Base-by-base conservation (phyloP, 2,113 vertebrate genomes). In the Misgurnus mizolepis region DNA sequence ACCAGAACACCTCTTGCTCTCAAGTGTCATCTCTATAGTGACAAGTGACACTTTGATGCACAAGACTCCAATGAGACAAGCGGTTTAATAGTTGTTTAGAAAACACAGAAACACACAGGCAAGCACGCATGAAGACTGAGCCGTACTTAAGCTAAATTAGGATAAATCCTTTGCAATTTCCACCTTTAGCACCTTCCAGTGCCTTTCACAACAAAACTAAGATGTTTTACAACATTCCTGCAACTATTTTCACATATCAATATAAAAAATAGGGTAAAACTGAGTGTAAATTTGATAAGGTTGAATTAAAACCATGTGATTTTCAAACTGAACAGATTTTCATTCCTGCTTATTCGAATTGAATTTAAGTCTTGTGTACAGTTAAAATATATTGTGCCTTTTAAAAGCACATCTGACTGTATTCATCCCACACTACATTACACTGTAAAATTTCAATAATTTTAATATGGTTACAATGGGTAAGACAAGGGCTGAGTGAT, bases 31-130 rank as follows among this genome's bases (percentile, higher is more conserved):
- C 68, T 58, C 89, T 85, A 88, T 86, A 85, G 82, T 86, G 88
- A 89, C 80, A 86, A 86, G 80, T 88, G 89, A 89, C 89, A 87
- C 89, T 91, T 87, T 85, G 89, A 88, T 88, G 84, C 80, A 82
- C 80, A 67, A 50, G 67, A 85, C 80, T 87, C 85, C 62, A 83
- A 82, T 66, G 53, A 50, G 79, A 34, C 18, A 10, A 27, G 78
- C 4, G 56, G 72, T 70, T 85, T 87, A 90, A 90, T 89, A 89
- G 87, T 85, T 81, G 67, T 87, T 89, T 91, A 80, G 87, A 64
- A 66, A 82, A 87, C 86, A 80, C 76, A 76, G 81, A 17, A 18
- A 58, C 81, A 75, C 34, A 39, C 9, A 39, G 15, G 39, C 18
- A n/a, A n/a, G 7, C 17, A 18, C 1, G 3, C 5, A 69, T 27